Conservation (phyloP, 2,113 vertebrate genomes). For the Sphaerodactylus townsendi region DNA sequence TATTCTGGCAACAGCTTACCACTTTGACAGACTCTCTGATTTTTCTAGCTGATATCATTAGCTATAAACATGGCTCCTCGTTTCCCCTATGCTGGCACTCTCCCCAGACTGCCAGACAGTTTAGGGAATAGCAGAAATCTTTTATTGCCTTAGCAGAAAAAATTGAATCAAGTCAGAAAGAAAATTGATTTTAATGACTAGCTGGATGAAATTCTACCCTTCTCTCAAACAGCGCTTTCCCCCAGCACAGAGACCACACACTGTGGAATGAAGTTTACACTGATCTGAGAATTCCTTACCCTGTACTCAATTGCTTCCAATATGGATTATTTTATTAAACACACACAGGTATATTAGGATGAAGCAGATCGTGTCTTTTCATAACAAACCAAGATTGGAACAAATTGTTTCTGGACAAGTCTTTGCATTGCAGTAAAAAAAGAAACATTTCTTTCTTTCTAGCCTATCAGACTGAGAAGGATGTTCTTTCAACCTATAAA, state of each 20-base stretch:
- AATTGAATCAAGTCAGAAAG: not conserved
- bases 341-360: not conserved
- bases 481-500: not conserved
- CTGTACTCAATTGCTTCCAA: not conserved
- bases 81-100: not conserved
- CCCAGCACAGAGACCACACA: not conserved
- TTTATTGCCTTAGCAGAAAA: not conserved
- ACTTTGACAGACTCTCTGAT: not conserved
- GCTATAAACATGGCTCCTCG: not conserved
- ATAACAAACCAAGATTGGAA: not conserved
- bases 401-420: not conserved
- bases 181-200: not conserved
- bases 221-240: not conserved
- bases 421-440: not conserved
- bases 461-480: not conserved
- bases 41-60: conserved; percentile 11
- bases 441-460: not conserved
- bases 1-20: not conserved
- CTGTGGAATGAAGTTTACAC: not conserved
- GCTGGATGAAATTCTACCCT: not conserved
- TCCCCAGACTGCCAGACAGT: conserved; percentile 7
- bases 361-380: not conserved
- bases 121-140: not conserved
- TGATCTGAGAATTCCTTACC: not conserved
- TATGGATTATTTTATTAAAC: not conserved